Conservation (phyloP, 1,140 invertebrate species). For the Caenorhabditis elegans region DNA sequence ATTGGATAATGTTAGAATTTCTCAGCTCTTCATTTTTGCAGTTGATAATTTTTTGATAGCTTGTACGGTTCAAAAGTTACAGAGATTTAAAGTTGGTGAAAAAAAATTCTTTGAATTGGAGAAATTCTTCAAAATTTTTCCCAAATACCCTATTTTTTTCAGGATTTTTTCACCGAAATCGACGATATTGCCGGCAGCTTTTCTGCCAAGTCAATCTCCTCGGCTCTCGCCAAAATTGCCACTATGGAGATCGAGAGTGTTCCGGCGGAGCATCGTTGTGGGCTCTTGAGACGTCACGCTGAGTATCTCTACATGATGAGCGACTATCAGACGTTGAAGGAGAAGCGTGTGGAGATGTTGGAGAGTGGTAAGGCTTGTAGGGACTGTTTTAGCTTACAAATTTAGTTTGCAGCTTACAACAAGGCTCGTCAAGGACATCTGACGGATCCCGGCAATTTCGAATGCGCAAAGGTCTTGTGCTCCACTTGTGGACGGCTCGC, state of each 20-base stretch:
- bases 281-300: slow-evolving; percentile 16
- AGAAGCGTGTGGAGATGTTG: not conserved
- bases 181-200: not conserved
- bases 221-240: not conserved
- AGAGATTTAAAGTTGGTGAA: too few species aligned
- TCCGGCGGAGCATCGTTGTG: not conserved
- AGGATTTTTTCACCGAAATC: not conserved
- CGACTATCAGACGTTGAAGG: not conserved
- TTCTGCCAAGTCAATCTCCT: not conserved
- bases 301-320: slow-evolving; percentile 18
- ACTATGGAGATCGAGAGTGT: not conserved
- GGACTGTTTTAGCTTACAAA: too few species aligned
- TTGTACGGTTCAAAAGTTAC: too few species aligned
- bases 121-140: too few species aligned
- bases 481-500: not conserved
- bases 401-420: not conserved
- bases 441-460: not conserved
- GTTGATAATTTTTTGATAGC: too few species aligned
- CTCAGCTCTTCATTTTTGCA: too few species aligned
- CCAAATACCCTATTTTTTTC: not conserved
- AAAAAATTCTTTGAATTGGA: too few species aligned
- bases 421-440: slow-evolving; percentile 11
- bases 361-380: not conserved
- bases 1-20: too few species aligned
- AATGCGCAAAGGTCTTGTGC: not conserved